phyloP scores from a whole-genome alignment of 2,797 vertebrate genomes.

The Eleutherodactylus coqui region DNA sequence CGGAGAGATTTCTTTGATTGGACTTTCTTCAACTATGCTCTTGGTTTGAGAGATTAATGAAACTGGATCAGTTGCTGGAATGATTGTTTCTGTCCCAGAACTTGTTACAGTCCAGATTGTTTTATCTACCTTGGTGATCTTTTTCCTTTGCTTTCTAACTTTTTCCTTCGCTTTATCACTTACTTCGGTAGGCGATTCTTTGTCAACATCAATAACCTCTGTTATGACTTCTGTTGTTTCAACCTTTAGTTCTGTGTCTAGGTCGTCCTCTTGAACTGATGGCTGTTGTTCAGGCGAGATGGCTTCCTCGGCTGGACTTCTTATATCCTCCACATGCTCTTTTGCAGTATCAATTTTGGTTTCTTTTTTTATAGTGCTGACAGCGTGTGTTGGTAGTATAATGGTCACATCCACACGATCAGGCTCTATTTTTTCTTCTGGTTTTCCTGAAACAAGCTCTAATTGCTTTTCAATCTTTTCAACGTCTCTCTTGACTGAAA shows the following conservation, averaged over 20 bases:
- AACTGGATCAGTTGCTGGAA: background rate
- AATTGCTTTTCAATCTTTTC: background rate
- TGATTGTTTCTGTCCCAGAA: no score
- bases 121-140: slow-evolving; percentile 40
- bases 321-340: background rate
- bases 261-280: background rate
- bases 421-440: background rate
- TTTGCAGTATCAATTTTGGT: background rate
- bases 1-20: background rate
- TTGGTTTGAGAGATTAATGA: background rate
- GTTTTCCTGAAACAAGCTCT: background rate
- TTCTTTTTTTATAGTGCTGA: background rate
- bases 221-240: background rate
- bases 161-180: background rate
- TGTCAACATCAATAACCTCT: background rate
- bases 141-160: slow-evolving; percentile 38
- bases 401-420: background rate
- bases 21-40: background rate
- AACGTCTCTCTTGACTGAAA: background rate
- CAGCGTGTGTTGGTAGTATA: background rate
- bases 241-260: background rate
- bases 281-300: background rate
- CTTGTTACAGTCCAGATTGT: background rate
- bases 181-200: background rate
- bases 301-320: background rate